Evolutionary conservation across 92 coral and sea anemone species (phyloP), one percentile per base, ranked within the genome.

Genomic region (Heteractis magnifica): DNA sequence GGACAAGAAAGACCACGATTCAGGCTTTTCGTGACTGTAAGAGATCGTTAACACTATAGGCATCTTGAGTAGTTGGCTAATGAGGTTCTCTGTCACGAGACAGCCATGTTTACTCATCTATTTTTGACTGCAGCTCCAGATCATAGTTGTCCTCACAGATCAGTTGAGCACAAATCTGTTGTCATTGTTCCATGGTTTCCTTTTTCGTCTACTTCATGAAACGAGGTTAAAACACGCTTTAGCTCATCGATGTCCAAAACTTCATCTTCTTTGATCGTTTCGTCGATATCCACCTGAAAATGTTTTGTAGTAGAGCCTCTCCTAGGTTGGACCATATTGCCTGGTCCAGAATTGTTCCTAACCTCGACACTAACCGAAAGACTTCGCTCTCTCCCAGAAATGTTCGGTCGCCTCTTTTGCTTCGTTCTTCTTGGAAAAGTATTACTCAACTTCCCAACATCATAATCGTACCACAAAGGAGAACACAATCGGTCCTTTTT

Each of bases 81-180:
- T 70, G 55, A 50, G 51, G 50, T 34, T 81, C 84, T 50, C 23
- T 12, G 73, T 81, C 84, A 81, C 84, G 84, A 70, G 84, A 81
- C 84, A 81, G 48, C 60, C 60, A 76, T 44, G 41, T 52, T 64
- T 80, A 79, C 84, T 75, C 52, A 41, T 34, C 83, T 68, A 8
- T 23, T 68, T 23, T 15, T 80, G 83, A 80, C 83, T 76, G 52
- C 76, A 80, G 70, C 56, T 6, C 44, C 52, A 49, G 20, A 48
- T 72, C 49, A 44, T 64, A 1, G 70, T 23, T 20, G 16, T 68
- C 49, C 73, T 85, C 88, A 85, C 79, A 85, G 83, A 65, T 85
- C 88, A n/a, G 88, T 85, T 6, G 88, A 85, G 56, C 88, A 85
- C 44, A 85, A 23, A 8, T 71, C 81, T 85, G 88, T 85, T 71